phyloP scores from a whole-genome alignment of 92 coral and sea anemone genomes.

The Porites divaricata region DNA sequence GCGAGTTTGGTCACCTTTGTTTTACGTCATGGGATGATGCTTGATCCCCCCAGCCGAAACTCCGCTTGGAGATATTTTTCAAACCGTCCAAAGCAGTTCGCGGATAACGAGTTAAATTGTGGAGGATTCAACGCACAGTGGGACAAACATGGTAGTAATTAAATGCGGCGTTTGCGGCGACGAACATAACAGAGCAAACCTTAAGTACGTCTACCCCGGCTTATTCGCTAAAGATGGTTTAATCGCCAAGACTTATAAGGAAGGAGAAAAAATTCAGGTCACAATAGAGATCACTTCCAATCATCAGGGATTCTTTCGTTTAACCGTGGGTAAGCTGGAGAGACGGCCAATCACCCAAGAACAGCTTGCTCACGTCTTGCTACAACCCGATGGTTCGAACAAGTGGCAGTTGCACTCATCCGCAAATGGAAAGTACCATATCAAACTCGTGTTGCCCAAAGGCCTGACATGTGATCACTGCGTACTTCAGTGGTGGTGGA shows the following conservation, averaged over 20 bases:
- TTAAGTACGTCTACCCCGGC: conserved; percentile 58
- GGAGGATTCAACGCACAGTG: conserved; percentile 60
- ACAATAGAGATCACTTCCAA: conserved; percentile 72
- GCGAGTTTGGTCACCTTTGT: conserved; percentile 19
- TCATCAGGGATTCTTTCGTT: conserved; percentile 83
- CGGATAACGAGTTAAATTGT: conserved; percentile 64
- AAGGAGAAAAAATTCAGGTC: conserved; percentile 63
- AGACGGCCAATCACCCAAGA: conserved; percentile 83
- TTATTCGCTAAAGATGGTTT: conserved; percentile 45
- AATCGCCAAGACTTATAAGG: conserved; percentile 63
- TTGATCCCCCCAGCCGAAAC: conserved; percentile 54
- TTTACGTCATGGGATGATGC: conserved; percentile 45
- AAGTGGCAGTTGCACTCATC: conserved; percentile 49
- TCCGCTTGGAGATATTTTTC: conserved; percentile 31
- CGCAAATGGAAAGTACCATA: conserved; percentile 33
- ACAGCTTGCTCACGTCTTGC: conserved; percentile 64
- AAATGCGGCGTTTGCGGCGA: conserved; percentile 74
- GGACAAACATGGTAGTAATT: conserved; percentile 51
- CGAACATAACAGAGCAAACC: conserved; percentile 45
- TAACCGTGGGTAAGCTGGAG: conserved; percentile 74
- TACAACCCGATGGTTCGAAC: conserved; percentile 53
- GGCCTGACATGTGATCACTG: conserved; percentile 89
- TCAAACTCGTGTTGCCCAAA: conserved; percentile 70
- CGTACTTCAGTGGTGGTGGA: conserved; percentile 99
- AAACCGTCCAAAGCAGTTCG: conserved; percentile 36